phyloP scores from a whole-genome alignment of 2,888 invertebrate species.

The Neoaliturus tenellus region DNA sequence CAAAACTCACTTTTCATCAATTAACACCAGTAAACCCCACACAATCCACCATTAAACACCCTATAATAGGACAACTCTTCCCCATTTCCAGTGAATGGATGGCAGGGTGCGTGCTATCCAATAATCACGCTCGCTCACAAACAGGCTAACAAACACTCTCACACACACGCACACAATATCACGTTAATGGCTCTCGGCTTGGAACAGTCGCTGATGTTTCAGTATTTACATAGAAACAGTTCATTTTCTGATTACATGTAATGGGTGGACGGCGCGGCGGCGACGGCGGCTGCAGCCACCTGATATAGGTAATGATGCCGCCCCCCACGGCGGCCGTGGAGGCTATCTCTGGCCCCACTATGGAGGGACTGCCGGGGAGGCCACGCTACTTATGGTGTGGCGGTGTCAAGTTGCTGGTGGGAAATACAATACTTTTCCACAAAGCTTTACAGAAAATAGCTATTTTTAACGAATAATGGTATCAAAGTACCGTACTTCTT shows the following conservation, averaged over 20 bases:
- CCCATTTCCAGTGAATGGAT: background rate
- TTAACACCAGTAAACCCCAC: no score
- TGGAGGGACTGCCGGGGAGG: background rate
- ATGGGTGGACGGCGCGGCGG: no score
- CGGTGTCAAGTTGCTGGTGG: no score
- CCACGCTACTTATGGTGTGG: no score
- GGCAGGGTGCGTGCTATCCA: conserved; percentile 3
- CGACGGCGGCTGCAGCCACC: background rate
- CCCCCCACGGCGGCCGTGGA: background rate
- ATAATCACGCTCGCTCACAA: background rate
- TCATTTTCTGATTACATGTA: conserved; percentile 22
- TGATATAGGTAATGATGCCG: background rate
- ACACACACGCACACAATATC: background rate
- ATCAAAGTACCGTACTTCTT: no score
- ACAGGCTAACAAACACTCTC: background rate
- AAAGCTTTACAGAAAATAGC: no score
- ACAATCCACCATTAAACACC: background rate
- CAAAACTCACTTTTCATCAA: no score
- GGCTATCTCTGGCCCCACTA: background rate
- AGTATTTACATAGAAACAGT: conserved; percentile 31
- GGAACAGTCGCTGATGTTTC: background rate
- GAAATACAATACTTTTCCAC: no score
- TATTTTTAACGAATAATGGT: no score
- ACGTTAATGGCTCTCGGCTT: conserved; percentile 5
- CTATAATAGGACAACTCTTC: no score